phyloP scores from a whole-genome alignment of 2,797 vertebrate genomes.

The Pipistrellus pygmaeus region DNA sequence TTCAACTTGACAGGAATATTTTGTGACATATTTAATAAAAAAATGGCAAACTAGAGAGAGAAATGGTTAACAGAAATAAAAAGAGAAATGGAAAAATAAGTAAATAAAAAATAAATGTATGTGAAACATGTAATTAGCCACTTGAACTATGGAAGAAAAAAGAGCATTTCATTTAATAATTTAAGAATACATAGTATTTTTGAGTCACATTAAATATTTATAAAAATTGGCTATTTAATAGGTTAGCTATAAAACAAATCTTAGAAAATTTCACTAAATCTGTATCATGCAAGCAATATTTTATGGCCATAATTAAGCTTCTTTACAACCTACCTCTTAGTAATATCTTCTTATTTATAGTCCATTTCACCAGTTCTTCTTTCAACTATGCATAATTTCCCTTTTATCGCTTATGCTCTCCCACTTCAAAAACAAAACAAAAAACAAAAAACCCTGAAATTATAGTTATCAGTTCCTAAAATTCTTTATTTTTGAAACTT shows the following conservation, averaged over 20 bases:
- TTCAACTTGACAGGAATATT: background rate
- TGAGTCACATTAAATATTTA: background rate
- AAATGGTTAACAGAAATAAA: background rate
- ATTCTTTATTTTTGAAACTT: background rate
- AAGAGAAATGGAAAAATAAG: constrained; percentile 39
- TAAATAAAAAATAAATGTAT: background rate
- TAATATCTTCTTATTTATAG: background rate
- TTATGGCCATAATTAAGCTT: background rate
- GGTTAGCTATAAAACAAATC: background rate
- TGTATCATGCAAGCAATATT: background rate
- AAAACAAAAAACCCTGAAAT: no score
- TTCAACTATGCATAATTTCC: background rate
- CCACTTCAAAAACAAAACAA: no score
- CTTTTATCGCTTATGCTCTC: background rate
- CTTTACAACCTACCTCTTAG: background rate
- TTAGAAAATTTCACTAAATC: background rate
- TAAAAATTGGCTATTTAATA: background rate
- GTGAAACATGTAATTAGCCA: background rate
- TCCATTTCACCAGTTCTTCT: background rate
- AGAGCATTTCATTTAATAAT: background rate
- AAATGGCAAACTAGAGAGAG: background rate
- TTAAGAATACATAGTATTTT: background rate
- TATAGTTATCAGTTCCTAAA: background rate
- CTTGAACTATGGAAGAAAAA: background rate
- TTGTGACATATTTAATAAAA: constrained; percentile 9